Conservation (phyloP, 2,113 vertebrate species). For the Xenus cinereus region DNA sequence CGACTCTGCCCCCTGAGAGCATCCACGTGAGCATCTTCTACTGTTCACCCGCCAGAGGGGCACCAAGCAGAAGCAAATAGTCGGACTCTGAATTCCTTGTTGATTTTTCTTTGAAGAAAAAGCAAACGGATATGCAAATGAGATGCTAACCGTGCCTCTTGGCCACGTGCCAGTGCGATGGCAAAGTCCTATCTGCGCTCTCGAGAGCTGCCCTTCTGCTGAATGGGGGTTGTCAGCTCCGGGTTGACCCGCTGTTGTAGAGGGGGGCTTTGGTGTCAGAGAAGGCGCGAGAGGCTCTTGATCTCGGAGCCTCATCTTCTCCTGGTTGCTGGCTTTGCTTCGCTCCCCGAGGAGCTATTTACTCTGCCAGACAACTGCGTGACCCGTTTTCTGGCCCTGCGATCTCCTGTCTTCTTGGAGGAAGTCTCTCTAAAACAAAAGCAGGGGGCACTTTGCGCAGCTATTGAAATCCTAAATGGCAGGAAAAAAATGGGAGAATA, state of each 20-base stretch:
- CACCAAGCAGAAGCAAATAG: neutral
- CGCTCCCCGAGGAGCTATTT: neutral
- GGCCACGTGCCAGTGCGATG: accelerated
- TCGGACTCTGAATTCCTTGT: neutral
- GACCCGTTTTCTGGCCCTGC: neutral
- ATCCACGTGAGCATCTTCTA: neutral
- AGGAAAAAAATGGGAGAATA: neutral
- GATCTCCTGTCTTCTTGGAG: neutral
- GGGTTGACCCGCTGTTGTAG: neutral
- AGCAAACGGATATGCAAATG: neutral
- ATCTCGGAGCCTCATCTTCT: neutral
- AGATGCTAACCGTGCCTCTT: neutral
- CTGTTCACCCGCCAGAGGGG: neutral
- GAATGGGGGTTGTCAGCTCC: neutral
- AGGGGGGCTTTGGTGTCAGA: neutral
- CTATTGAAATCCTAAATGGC: neutral
- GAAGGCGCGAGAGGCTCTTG: neutral
- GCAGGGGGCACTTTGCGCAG: neutral
- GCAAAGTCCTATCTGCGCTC: neutral
- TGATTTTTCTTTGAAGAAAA: neutral
- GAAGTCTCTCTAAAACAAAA: neutral
- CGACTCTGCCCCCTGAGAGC: neutral
- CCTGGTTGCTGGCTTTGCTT: neutral
- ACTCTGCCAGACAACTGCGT: neutral
- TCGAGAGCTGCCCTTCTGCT: neutral